These are phyloP conservation scores for Nasua narica DNA, from an alignment of 2,797 vertebrate genomes.

Conservation along the genomic window DNA sequence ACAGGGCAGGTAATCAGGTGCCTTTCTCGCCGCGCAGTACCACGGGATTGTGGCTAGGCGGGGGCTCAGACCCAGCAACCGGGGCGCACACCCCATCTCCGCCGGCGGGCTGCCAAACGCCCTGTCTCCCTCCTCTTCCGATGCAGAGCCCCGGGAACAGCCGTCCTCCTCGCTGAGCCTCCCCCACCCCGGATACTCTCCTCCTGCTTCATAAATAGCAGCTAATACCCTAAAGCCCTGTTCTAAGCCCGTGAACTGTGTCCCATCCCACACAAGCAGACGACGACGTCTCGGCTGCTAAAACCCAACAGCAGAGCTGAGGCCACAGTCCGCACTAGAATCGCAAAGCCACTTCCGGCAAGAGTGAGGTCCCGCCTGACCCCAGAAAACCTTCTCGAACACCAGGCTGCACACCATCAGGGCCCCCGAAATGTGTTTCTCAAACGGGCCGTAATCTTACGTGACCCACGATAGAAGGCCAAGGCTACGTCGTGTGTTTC, in stretches of 20 bases:
- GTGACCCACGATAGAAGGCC: fast-evolving
- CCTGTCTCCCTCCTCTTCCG: fast-evolving
- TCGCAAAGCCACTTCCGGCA: neutral
- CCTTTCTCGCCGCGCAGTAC: fast-evolving
- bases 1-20: fast-evolving
- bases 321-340: fast-evolving
- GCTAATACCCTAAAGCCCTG: neutral
- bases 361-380: neutral
- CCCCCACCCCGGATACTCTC: neutral
- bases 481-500: fast-evolving
- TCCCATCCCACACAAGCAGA: fast-evolving
- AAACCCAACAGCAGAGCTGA: neutral
- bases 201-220: neutral
- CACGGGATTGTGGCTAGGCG: neutral
- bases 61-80: neutral
- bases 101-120: neutral
- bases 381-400: neutral
- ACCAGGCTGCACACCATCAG: fast-evolving
- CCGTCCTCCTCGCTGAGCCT: fast-evolving
- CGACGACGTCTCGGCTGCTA: neutral
- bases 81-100: neutral
- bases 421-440: fast-evolving
- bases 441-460: fast-evolving
- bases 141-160: fast-evolving
- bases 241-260: fast-evolving